phyloP scores from a whole-genome alignment of 2,113 vertebrate species.

The Lepidothrix coronata region DNA sequence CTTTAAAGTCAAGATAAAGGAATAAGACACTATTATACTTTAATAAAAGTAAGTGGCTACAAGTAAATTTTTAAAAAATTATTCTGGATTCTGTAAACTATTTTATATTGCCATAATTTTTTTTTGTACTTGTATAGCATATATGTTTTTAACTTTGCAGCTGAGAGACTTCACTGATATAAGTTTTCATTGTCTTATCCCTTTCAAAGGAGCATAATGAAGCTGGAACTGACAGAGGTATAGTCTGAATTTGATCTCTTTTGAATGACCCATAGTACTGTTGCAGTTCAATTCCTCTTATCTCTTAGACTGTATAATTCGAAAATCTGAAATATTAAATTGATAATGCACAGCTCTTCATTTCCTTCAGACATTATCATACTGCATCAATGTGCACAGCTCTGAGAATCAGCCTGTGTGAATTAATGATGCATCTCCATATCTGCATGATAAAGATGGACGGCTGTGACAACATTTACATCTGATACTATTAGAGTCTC shows the following conservation, averaged over 20 bases:
- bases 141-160: neutral
- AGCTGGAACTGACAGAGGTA: neutral
- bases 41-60: neutral
- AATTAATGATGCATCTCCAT: conserved; percentile 50
- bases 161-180: neutral
- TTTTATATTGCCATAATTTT: neutral
- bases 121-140: neutral
- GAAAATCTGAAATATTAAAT: conserved; percentile 33
- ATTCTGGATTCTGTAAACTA: neutral
- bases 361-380: conserved; percentile 23
- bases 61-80: neutral
- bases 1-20: neutral
- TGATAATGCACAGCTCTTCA: neutral
- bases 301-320: conserved; percentile 1
- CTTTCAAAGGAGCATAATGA: neutral
- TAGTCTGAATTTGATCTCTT: neutral
- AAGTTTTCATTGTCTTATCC: neutral
- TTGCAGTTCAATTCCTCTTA: neutral
- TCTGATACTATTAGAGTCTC: conserved; percentile 31
- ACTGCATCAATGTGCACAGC: neutral
- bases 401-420: neutral
- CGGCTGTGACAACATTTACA: conserved; percentile 25
- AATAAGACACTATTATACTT: neutral
- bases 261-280: neutral
- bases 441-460: conserved; percentile 12